phyloP scores from a whole-genome alignment of 1,140 invertebrate genomes.

The Pachypeltis micranthus region DNA sequence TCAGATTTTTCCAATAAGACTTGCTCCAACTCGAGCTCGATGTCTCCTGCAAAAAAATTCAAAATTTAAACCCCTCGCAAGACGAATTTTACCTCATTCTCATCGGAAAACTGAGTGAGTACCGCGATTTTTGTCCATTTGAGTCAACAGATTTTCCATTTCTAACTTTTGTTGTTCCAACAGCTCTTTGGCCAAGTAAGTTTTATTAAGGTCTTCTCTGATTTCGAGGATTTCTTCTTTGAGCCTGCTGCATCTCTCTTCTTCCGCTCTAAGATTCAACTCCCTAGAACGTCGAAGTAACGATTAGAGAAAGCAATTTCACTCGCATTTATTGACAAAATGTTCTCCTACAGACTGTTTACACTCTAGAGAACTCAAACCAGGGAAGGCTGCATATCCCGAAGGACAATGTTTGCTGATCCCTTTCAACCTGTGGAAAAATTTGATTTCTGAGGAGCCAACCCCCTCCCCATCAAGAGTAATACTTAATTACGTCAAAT shows the following conservation, averaged over 20 bases:
- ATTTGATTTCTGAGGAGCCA: too few species aligned
- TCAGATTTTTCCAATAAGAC: conserved; percentile 56
- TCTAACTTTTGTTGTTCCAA: conserved; percentile 68
- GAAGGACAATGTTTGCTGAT: too few species aligned
- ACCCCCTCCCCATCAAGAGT: too few species aligned
- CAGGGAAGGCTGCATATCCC: too few species aligned
- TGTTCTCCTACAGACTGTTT: too few species aligned
- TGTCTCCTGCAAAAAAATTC: conserved; percentile 41
- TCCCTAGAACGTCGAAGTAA: conserved; percentile 32
- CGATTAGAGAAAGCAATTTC: too few species aligned
- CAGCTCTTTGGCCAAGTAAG: conserved; percentile 55
- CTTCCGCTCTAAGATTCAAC: conserved; percentile 47
- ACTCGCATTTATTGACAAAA: too few species aligned
- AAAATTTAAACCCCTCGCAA: neutral
- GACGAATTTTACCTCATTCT: neutral
- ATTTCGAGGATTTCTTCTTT: conserved; percentile 59
- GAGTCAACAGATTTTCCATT: conserved; percentile 51
- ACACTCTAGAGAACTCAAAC: too few species aligned
- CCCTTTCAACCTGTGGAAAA: too few species aligned
- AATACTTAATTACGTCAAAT: too few species aligned
- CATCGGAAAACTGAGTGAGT: conserved; percentile 11
- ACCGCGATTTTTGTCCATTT: conserved; percentile 66
- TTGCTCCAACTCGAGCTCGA: conserved; percentile 62
- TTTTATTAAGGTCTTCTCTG: conserved; percentile 61
- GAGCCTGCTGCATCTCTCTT: conserved; percentile 60